Conservation (phyloP, 2,888 invertebrate genomes). For the Argynnis bischoffii region DNA sequence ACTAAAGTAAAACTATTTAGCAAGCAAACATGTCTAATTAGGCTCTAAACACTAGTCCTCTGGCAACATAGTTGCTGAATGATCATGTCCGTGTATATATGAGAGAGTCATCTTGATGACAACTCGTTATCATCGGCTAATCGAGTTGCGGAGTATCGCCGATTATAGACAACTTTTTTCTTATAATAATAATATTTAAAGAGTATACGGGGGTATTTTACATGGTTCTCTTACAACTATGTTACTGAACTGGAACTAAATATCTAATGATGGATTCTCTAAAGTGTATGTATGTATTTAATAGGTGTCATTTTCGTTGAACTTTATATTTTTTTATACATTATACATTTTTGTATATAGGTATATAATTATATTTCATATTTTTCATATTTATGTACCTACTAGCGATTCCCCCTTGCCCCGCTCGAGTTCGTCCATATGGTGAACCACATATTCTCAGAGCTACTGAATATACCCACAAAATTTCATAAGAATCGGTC, state of each 20-base stretch:
- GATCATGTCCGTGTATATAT: slow-evolving; percentile 29
- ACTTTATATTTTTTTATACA: too few relatives aligned
- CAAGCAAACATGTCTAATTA: slow-evolving; percentile 32
- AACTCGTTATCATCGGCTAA: slow-evolving; percentile 23
- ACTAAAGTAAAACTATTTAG: slow-evolving; percentile 14
- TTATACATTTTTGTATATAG: too few relatives aligned
- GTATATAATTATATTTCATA: too few relatives aligned
- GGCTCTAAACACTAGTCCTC: slow-evolving; percentile 26
- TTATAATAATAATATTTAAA: slow-evolving; percentile 8
- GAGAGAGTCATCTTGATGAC: slow-evolving; percentile 27
- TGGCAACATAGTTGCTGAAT: slow-evolving; percentile 29
- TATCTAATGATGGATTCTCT: background rate
- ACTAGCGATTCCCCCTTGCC: too few relatives aligned
- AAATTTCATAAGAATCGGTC: too few relatives aligned
- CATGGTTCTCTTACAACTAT: background rate
- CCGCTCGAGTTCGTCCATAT: too few relatives aligned
- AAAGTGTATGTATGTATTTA: too few relatives aligned
- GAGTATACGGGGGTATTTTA: slow-evolving; percentile 18
- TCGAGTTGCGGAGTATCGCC: slow-evolving; percentile 23
- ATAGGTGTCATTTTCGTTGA: too few relatives aligned
- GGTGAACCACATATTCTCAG: too few relatives aligned
- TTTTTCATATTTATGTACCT: background rate
- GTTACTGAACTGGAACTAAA: background rate
- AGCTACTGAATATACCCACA: too few relatives aligned
- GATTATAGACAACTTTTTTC: slow-evolving; percentile 28